phyloP scores from a whole-genome alignment of 2,888 invertebrate species.

The Scaptomyza parva region DNA sequence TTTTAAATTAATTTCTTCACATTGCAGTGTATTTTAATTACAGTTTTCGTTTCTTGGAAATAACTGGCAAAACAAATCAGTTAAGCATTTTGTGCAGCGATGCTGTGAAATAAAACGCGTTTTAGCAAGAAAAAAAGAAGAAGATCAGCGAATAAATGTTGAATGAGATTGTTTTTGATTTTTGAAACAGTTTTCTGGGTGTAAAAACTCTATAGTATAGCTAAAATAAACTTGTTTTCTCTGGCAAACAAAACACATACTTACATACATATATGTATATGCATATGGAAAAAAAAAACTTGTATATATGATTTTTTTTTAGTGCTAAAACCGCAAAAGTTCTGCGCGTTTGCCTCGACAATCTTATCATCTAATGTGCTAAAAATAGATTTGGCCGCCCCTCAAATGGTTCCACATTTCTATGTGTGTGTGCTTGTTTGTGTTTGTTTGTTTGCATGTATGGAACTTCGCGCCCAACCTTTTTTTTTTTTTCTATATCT shows the following conservation, averaged over 20 bases:
- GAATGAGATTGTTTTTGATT: conserved; percentile 43
- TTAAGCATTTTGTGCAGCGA: conserved; percentile 32
- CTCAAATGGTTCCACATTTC: conserved; percentile 54
- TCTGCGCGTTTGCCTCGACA: conserved; percentile 70
- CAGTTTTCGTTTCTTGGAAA: conserved; percentile 5
- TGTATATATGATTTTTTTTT: conserved; percentile 40
- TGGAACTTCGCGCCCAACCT: conserved; percentile 67
- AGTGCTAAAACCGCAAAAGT: conserved; percentile 66
- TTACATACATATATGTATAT: background rate
- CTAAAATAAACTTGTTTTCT: conserved; percentile 59
- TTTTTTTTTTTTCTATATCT: conserved; percentile 35
- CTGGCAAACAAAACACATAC: conserved; percentile 17
- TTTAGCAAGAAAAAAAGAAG: conserved; percentile 12
- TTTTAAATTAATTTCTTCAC: too few species aligned
- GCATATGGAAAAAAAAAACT: conserved; percentile 16
- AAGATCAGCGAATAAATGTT: conserved; percentile 34
- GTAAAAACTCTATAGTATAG: conserved; percentile 53
- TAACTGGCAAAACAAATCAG: conserved; percentile 33
- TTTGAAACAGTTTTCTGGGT: conserved; percentile 42
- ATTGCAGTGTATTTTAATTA: conserved; percentile 9
- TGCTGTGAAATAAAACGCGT: conserved; percentile 52
- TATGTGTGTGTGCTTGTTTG: conserved; percentile 28
- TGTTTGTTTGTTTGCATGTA: conserved; percentile 19
- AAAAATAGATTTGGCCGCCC: conserved; percentile 70
- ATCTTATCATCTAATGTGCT: conserved; percentile 75